phyloP scores from a whole-genome alignment of 1,140 invertebrate species.

The Anastatus disparis region DNA sequence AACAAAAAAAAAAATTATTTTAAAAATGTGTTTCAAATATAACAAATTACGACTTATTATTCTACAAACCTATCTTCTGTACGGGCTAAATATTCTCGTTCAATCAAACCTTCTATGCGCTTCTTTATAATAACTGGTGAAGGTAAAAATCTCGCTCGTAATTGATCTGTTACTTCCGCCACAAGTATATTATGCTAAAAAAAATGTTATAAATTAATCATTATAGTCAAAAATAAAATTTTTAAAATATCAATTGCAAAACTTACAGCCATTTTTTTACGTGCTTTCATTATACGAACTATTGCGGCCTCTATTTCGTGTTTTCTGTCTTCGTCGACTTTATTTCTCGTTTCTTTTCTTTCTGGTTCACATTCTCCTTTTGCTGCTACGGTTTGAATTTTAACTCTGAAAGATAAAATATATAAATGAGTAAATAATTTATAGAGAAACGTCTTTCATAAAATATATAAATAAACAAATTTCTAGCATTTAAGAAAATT shows the following conservation, averaged over 20 bases:
- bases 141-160: conserved; percentile 95
- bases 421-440: no score
- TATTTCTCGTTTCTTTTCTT: conserved; percentile 95
- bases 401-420: conserved; percentile 75
- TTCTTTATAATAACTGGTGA: conserved; percentile 99
- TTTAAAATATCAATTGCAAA: not conserved
- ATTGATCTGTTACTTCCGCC: conserved; percentile 96
- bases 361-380: conserved; percentile 99
- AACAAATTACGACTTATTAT: no score
- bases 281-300: conserved; percentile 99
- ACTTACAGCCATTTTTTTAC: conserved; percentile 90
- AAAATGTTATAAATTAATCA: no score
- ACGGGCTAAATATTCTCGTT: conserved; percentile 97
- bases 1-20: conserved; percentile 50
- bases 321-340: conserved; percentile 99
- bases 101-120: conserved; percentile 98
- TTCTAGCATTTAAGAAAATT: no score
- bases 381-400: conserved; percentile 94
- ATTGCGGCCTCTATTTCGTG: conserved; percentile 99
- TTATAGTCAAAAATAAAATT: not conserved
- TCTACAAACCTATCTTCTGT: conserved; percentile 87
- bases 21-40: conserved; percentile 20
- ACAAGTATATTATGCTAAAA: conserved; percentile 91
- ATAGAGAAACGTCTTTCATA: no score
- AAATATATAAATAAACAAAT: conserved; percentile 43